phyloP scores from a whole-genome alignment of 53 echinoderm and acorn worm species.

The Pentamera pediparva region DNA sequence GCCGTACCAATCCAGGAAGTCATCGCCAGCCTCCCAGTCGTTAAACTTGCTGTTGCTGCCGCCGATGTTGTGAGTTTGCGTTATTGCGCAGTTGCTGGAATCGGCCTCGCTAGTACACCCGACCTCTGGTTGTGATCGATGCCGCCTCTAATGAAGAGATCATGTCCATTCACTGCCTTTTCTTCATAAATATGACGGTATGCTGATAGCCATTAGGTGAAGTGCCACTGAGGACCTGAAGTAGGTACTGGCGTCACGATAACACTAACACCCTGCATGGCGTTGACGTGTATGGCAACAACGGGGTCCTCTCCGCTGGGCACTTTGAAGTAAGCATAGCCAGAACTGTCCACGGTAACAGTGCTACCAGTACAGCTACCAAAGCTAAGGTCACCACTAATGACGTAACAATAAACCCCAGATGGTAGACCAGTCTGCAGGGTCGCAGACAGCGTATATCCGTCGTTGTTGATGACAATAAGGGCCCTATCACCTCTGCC shows the following conservation, averaged over 20 bases:
- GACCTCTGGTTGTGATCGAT: constrained; percentile 60
- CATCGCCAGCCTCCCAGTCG: constrained; percentile 53
- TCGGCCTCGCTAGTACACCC: constrained; percentile 53
- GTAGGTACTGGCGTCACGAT: too few relatives aligned
- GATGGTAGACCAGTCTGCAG: constrained; percentile 72
- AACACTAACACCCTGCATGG: too few relatives aligned
- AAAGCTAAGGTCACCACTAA: constrained; percentile 51
- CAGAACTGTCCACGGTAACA: constrained; percentile 53
- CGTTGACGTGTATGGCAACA: constrained; percentile 75
- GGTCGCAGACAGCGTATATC: constrained; percentile 36
- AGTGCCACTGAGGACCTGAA: background rate
- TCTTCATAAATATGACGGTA: constrained; percentile 77
- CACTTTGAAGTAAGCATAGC: constrained; percentile 53
- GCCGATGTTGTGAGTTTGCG: constrained; percentile 52
- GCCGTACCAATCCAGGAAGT: constrained; percentile 59
- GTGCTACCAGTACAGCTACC: constrained; percentile 53
- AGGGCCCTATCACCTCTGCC: constrained; percentile 75
- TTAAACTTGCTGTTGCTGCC: constrained; percentile 62
- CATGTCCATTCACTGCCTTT: constrained; percentile 57
- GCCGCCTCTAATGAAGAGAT: constrained; percentile 69
- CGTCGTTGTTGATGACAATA: constrained; percentile 71
- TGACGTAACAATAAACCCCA: constrained; percentile 78
- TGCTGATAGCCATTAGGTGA: constrained; percentile 55
- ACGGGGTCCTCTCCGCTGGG: constrained; percentile 61
- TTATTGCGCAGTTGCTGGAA: constrained; percentile 59